A percentile compares a stretch with the other conserved stretches of the same genome.
These are phyloP conservation scores for Epizoanthus illoricatus DNA, from an alignment of 92 coral and sea anemone species.

Conservation along the genomic window DNA sequence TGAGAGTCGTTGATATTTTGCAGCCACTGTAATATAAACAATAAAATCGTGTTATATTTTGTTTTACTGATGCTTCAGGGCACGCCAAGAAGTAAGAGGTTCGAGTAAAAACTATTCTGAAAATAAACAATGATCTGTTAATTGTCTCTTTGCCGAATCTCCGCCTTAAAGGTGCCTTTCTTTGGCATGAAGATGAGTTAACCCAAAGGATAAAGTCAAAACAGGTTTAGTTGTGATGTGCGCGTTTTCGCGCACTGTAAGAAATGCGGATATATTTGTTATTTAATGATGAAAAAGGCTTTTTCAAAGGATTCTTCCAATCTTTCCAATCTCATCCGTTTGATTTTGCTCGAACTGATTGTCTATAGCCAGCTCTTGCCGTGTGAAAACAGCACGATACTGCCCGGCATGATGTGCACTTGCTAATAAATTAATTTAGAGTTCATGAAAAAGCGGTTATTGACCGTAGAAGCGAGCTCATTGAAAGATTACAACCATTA, in stretches of 20 bases:
- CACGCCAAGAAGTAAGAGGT: neutral
- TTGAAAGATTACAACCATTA: constrained; percentile 36
- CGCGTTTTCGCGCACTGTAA: neutral
- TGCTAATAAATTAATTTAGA: constrained; percentile 39
- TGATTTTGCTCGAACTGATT: constrained; percentile 27
- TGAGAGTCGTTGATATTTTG: neutral
- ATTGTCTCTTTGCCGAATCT: constrained; percentile 7
- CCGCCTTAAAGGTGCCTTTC: neutral
- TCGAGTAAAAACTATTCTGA: neutral
- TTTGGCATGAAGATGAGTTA: constrained; percentile 20
- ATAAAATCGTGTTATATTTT: neutral
- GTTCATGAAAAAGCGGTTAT: constrained; percentile 30
- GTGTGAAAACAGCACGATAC: constrained; percentile 35
- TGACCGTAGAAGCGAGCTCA: constrained; percentile 32
- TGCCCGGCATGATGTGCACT: constrained; percentile 43
- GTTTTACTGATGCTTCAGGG: neutral
- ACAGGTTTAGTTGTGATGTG: neutral
- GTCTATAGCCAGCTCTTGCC: constrained; percentile 27
- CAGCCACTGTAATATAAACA: neutral
- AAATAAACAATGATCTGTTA: constrained; percentile 20
- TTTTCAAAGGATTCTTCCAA: neutral
- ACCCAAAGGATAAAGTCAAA: neutral
- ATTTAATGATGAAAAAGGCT: neutral
- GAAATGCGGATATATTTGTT: neutral
- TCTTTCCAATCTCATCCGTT: constrained; percentile 17